Percentiles rank a stretch among this genome's conserved stretches.
Evolutionary conservation across 2,113 vertebrate genomes (phyloP).

Genomic region (human (Homo sapiens)): GRCh38 chr18:44609501-44610000

Average conservation of each 20-base stretch:
- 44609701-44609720: not conserved
- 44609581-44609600: conserved; percentile 84
- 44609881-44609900: not conserved
- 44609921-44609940: not conserved
- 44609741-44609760: not conserved
- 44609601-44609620: conserved; percentile 78
- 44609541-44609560: conserved; percentile 87
- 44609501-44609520: conserved; percentile 85
- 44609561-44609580: conserved; percentile 85
- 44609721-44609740: not conserved
- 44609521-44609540: conserved; percentile 85
- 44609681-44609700: not conserved
- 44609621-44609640: conserved; percentile 79
- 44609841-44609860: not conserved
- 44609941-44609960: not conserved
- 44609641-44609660: conserved; percentile 46
- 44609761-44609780: not conserved
- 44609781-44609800: not conserved
- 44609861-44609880: not conserved
- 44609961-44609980: not conserved
- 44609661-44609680: not conserved
- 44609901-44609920: not conserved
- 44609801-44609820: not conserved
- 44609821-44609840: not conserved
- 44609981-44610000: not conserved